Percentiles rank a stretch among this genome's conserved stretches.
Conservation (phyloP, 2,113 vertebrate genomes). For the Chaetops frenatus region DNA sequence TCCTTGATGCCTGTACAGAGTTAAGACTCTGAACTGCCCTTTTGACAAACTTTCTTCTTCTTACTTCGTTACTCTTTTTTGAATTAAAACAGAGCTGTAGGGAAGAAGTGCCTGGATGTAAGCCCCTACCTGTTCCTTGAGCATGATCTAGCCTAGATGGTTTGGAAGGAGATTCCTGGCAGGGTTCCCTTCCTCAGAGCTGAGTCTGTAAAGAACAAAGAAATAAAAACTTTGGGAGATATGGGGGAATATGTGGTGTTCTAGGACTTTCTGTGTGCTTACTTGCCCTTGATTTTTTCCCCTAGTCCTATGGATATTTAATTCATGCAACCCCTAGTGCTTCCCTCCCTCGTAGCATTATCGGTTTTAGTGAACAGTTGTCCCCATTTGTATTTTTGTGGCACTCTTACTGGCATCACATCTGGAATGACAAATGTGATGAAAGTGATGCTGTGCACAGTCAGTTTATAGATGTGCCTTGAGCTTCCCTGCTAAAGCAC, state of each 20-base stretch:
- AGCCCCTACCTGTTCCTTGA: neutral
- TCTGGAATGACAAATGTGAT: neutral
- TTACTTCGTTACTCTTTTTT: neutral
- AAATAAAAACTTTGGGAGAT: neutral
- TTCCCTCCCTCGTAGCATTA: neutral
- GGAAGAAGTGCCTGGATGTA: neutral
- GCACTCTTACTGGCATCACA: neutral
- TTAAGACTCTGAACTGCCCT: neutral
- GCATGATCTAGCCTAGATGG: neutral
- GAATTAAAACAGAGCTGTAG: neutral
- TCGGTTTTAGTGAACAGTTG: fast-evolving
- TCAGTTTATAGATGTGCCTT: neutral
- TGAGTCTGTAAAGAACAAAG: neutral
- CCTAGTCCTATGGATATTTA: neutral
- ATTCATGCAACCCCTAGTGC: neutral
- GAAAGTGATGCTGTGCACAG: neutral
- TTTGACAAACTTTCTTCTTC: neutral
- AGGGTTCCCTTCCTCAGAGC: neutral
- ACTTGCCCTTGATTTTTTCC: neutral
- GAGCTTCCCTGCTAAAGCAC: neutral
- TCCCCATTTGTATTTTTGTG: neutral
- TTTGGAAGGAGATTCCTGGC: neutral
- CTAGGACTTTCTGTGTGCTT: neutral
- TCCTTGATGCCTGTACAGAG: neutral
- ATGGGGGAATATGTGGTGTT: neutral